phyloP scores from a whole-genome alignment of 2,888 invertebrate species.

The Cerceris ruficornis region DNA sequence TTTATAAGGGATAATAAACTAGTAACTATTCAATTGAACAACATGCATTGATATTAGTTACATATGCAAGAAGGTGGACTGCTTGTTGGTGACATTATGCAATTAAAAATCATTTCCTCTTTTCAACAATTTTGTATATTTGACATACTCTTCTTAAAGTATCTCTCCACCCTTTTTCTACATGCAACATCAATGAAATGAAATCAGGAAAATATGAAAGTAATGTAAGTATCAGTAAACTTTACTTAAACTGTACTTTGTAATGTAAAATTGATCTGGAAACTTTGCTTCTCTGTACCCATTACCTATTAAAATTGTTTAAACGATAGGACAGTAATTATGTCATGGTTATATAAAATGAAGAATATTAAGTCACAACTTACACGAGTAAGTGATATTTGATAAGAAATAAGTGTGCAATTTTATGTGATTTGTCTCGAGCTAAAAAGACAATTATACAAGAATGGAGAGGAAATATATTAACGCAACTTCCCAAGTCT shows the following conservation, averaged over 20 bases:
- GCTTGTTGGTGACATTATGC: conserved; percentile 56
- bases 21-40: conserved; percentile 15
- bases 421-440: too few relatives aligned
- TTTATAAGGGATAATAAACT: conserved; percentile 35
- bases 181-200: conserved; percentile 52
- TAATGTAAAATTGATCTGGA: conserved; percentile 8
- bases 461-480: conserved; percentile 64
- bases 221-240: conserved; percentile 3
- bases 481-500: conserved; percentile 83
- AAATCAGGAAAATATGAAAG: conserved; percentile 29
- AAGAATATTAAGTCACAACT: too few relatives aligned
- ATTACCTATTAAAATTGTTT: too few relatives aligned
- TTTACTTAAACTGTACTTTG: conserved; percentile 16
- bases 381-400: too few relatives aligned
- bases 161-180: conserved; percentile 70
- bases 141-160: conserved; percentile 40
- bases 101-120: conserved; percentile 27
- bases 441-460: conserved; percentile 7
- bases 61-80: conserved; percentile 62
- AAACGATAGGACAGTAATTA: too few relatives aligned
- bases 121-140: conserved; percentile 11
- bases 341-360: too few relatives aligned
- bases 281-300: too few relatives aligned
- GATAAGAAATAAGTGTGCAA: too few relatives aligned
- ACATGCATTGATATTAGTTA: conserved; percentile 62